These are phyloP conservation scores for Heliconius ethilla DNA, from an alignment of 2,888 invertebrate genomes.

Conservation along the genomic window DNA sequence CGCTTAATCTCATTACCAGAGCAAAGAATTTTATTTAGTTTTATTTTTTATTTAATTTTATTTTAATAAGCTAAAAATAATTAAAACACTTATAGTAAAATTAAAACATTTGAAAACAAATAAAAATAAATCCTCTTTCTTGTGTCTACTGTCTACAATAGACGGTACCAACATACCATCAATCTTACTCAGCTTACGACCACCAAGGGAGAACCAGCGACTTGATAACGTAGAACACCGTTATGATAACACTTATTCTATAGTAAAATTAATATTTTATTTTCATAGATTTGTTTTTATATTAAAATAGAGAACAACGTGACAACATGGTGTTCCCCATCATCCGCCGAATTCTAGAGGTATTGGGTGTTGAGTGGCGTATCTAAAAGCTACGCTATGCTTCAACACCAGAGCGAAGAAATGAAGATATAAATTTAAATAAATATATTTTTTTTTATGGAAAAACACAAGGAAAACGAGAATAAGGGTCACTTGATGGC, in stretches of 20 bases:
- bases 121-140: not conserved
- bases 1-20: not conserved
- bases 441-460: no score
- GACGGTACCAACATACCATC: slow-evolving; percentile 18
- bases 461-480: no score
- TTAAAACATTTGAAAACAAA: not conserved
- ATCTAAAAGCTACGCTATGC: not conserved
- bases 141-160: not conserved
- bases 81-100: not conserved
- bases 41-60: no score
- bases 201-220: slow-evolving; percentile 28
- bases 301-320: no score
- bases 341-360: not conserved
- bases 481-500: no score
- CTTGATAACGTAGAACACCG: slow-evolving; percentile 17
- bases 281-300: no score
- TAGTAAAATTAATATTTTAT: not conserved
- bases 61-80: not conserved
- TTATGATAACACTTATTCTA: not conserved
- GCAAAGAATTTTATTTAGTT: not conserved
- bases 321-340: not conserved
- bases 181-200: slow-evolving; percentile 39
- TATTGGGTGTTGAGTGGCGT: not conserved
- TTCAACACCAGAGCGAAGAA: no score
- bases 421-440: no score